Conservation (phyloP, 1,140 invertebrate species). For the Caenorhabditis tropicalis region DNA sequence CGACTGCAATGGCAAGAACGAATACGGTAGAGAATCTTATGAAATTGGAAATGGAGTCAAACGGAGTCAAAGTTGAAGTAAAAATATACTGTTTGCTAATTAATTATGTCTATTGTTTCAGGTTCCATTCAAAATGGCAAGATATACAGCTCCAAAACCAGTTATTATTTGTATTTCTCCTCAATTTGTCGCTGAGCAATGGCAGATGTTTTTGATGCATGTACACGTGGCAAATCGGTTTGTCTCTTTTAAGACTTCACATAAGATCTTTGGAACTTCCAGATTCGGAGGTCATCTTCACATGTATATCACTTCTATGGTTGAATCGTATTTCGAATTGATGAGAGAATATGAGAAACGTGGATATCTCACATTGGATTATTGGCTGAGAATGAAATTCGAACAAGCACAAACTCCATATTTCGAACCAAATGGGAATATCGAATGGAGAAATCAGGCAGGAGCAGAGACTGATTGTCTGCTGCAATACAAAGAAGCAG, state of each 20-base stretch:
- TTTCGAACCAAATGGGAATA: conserved; percentile 46
- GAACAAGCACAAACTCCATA: background rate
- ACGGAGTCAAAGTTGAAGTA: conserved; percentile 24
- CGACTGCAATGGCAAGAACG: background rate
- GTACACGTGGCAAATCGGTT: conserved; percentile 24
- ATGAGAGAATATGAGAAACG: conserved; percentile 38
- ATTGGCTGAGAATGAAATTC: conserved; percentile 42
- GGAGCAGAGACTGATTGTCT: conserved; percentile 50
- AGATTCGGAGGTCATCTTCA: conserved; percentile 46
- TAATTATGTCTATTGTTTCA: background rate
- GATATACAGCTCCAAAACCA: conserved; percentile 6
- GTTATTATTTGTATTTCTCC: conserved; percentile 50
- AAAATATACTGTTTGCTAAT: background rate
- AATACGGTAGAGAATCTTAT: background rate
- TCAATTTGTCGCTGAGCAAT: conserved; percentile 47
- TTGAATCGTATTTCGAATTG: conserved; percentile 42
- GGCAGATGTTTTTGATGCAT: conserved; percentile 43
- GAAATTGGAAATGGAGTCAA: conserved; percentile 12
- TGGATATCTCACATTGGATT: conserved; percentile 43
- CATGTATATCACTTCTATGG: conserved; percentile 35
- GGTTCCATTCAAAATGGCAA: conserved; percentile 29
- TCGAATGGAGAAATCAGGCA: conserved; percentile 50
- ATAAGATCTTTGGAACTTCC: background rate
- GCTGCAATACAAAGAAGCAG: conserved; percentile 45
- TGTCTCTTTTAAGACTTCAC: background rate